A percentile compares a stretch with the other conserved stretches of the same genome.
Evolutionary conservation across 2,113 vertebrate genomes (phyloP).

Genomic region (Coptodon bakossiorum): DNA sequence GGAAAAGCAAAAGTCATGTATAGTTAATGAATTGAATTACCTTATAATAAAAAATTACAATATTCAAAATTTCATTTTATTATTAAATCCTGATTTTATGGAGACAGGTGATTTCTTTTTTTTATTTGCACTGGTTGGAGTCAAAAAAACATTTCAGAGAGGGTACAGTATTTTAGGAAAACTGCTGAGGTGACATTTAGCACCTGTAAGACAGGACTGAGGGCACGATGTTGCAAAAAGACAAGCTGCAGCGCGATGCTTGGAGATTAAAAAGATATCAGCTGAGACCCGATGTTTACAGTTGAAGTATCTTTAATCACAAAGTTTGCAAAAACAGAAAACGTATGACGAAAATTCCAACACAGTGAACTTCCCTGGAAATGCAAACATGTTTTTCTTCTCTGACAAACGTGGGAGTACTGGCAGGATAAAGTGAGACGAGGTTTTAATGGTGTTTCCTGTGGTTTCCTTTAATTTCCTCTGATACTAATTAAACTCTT

Average conservation of each 20-base stretch:
- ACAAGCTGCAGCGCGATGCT: accelerated
- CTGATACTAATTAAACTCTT: neutral
- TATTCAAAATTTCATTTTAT: neutral
- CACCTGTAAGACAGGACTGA: neutral
- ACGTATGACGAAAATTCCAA: accelerated
- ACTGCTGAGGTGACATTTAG: accelerated
- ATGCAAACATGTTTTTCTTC: neutral
- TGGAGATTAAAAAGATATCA: neutral
- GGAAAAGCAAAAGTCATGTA: neutral
- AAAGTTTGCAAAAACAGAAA: neutral
- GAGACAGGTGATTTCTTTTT: accelerated
- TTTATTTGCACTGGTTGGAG: neutral
- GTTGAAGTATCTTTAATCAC: neutral
- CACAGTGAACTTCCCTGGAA: neutral
- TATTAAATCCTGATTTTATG: neutral
- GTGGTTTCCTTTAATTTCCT: neutral
- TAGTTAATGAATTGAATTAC: accelerated
- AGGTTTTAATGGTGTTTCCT: accelerated
- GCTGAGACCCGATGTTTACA: neutral
- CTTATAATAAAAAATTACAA: neutral
- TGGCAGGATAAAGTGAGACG: neutral
- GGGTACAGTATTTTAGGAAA: neutral
- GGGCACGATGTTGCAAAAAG: neutral
- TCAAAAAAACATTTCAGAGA: neutral
- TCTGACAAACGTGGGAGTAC: accelerated